A percentile compares a stretch with the other conserved stretches of the same genome.
These are phyloP conservation scores for Capitulum mitella DNA, from an alignment of 2,888 invertebrate species.

Conservation along the genomic window DNA sequence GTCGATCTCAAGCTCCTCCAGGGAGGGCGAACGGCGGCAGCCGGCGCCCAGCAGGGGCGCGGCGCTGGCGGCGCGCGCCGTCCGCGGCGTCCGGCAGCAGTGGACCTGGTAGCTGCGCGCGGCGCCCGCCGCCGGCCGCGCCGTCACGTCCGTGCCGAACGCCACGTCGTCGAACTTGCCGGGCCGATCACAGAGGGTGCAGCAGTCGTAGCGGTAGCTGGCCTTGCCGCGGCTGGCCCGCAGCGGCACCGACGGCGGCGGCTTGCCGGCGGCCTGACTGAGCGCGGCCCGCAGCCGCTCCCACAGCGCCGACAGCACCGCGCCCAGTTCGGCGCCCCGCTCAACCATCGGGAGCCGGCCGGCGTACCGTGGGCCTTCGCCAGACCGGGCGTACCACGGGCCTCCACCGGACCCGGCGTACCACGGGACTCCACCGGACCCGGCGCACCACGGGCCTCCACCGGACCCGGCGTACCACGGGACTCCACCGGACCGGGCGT, in stretches of 20 bases:
- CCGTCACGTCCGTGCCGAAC: neutral
- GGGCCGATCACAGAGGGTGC: neutral
- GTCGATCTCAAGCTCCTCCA: neutral
- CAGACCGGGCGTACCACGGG: no score
- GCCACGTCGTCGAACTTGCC: neutral
- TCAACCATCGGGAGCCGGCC: neutral
- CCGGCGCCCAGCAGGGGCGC: neutral
- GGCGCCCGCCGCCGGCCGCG: neutral
- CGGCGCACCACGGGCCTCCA: no score
- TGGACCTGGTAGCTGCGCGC: conserved; percentile 2
- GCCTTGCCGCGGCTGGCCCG: neutral
- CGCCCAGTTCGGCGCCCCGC: neutral
- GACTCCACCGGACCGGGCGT: no score
- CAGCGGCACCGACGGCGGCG: conserved; percentile 9
- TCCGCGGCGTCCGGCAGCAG: conserved; percentile 1
- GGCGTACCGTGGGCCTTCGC: no score
- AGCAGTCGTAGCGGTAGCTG: conserved; percentile 24
- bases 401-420: no score
- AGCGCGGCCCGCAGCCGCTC: neutral
- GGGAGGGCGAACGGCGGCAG: no score
- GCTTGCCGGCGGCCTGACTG: neutral
- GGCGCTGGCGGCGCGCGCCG: neutral
- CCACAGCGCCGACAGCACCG: neutral
- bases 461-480: no score
- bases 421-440: no score